Percentiles rank a stretch among this genome's conserved stretches.
Evolutionary conservation across 2,888 invertebrate species (phyloP).

Genomic region (Rhagium mordax): DNA sequence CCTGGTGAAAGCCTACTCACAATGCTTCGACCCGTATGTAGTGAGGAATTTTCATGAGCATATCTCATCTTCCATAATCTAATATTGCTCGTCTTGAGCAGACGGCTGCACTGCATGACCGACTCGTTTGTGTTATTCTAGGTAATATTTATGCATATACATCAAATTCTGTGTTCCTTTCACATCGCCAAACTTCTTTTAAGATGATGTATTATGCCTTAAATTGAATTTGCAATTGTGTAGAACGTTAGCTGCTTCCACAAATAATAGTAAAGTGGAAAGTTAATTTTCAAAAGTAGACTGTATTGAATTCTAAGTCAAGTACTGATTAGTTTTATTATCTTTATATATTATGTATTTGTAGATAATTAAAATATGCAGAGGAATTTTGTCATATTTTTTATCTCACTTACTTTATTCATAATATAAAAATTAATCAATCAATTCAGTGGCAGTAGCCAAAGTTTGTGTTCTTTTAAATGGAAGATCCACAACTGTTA

Average conservation of each 20-base stretch:
- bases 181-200: slow-evolving; percentile 29
- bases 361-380: no score
- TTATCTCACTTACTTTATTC: no score
- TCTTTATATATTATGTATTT: no score
- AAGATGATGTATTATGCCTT: slow-evolving; percentile 36
- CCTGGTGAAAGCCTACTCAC: slow-evolving; percentile 6
- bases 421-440: no score
- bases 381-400: no score
- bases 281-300: background rate
- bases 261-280: slow-evolving; percentile 8
- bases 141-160: slow-evolving; percentile 37
- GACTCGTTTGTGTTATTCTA: slow-evolving; percentile 30
- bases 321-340: no score
- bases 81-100: slow-evolving; percentile 35
- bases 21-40: slow-evolving; percentile 16
- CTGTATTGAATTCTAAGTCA: background rate
- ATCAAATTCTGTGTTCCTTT: slow-evolving; percentile 33
- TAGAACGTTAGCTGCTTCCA: background rate
- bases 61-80: slow-evolving; percentile 39
- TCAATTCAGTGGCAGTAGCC: no score
- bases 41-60: slow-evolving; percentile 33
- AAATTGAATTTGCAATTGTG: slow-evolving; percentile 37
- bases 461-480: no score
- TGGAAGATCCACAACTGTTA: no score
- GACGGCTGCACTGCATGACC: slow-evolving; percentile 34